Evolutionary conservation across 2,113 vertebrate species (phyloP).

Genomic region (Lepisosteus osseus): DNA sequence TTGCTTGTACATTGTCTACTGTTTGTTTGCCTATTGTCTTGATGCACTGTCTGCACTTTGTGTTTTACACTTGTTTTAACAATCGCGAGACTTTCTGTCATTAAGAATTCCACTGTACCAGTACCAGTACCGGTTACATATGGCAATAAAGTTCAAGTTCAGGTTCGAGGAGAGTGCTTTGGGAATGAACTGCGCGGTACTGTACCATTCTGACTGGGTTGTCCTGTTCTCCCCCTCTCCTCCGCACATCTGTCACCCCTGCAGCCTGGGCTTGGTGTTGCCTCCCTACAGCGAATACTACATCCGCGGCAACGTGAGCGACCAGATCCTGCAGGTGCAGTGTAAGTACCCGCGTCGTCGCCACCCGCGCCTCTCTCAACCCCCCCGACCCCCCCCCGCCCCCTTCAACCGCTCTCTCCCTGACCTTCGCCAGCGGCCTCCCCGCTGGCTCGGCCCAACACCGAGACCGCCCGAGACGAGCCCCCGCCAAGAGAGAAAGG

Average conservation of each 20-base stretch:
- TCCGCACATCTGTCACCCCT: background rate
- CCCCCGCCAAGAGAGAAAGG: background rate
- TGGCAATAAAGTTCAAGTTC: too few species aligned
- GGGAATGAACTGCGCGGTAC: background rate
- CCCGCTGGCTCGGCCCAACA: background rate
- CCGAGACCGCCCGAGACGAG: background rate
- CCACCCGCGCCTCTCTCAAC: constrained; percentile 45
- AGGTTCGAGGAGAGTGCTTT: too few species aligned
- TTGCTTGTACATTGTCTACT: too few species aligned
- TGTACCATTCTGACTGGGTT: background rate
- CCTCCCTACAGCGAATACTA: constrained; percentile 95
- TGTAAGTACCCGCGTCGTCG: constrained; percentile 83
- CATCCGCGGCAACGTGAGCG: constrained; percentile 95
- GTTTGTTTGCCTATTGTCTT: too few species aligned
- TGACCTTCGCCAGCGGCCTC: background rate
- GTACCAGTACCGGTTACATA: too few species aligned
- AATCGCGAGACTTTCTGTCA: too few species aligned
- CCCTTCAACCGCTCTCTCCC: constrained; percentile 31
- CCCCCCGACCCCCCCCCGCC: constrained; percentile 46
- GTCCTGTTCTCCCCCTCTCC: constrained; percentile 11
- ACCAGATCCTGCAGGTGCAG: constrained; percentile 99
- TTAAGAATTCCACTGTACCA: too few species aligned
- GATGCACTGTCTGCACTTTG: too few species aligned
- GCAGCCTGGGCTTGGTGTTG: constrained; percentile 91
- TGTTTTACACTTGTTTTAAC: too few species aligned